These are phyloP conservation scores for Halictus quadricinctus DNA, from an alignment of 2,888 invertebrate species.

Conservation along the genomic window DNA sequence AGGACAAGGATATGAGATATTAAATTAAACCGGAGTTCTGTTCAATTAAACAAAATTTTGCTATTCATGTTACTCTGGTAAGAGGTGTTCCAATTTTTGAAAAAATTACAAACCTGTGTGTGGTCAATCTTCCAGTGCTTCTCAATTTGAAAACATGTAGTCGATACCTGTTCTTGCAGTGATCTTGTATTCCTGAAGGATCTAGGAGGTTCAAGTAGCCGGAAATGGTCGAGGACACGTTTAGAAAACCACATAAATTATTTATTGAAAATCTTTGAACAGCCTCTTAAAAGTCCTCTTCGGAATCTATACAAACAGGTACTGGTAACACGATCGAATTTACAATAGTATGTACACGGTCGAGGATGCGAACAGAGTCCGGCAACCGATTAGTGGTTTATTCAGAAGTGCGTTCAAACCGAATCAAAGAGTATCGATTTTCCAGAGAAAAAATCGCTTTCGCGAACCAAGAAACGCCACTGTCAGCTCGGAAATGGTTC, in stretches of 20 bases:
- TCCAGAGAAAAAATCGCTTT: not conserved
- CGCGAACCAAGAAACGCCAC: too few relatives aligned
- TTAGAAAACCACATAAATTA: slow-evolving; percentile 57
- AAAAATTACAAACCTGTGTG: too few relatives aligned
- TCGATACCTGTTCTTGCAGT: too few relatives aligned
- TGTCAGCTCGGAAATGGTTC: not conserved
- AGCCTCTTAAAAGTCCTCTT: slow-evolving; percentile 46
- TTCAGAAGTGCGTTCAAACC: not conserved
- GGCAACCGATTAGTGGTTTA: not conserved
- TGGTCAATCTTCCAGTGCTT: too few relatives aligned
- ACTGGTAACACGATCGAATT: slow-evolving; percentile 48
- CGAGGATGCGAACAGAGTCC: slow-evolving; percentile 17
- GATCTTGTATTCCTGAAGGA: too few relatives aligned
- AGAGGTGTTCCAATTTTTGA: too few relatives aligned
- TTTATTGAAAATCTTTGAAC: slow-evolving; percentile 67
- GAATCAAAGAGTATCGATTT: not conserved
- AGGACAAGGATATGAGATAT: too few relatives aligned
- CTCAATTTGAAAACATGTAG: too few relatives aligned
- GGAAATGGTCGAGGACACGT: not conserved
- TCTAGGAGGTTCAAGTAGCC: too few relatives aligned
- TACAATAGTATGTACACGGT: slow-evolving; percentile 39
- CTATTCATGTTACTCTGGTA: too few relatives aligned
- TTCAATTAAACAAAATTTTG: too few relatives aligned
- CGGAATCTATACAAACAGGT: slow-evolving; percentile 63
- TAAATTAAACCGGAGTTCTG: too few relatives aligned